These are phyloP conservation scores for Cyclura pinguis DNA, from an alignment of 2,797 vertebrate species.

Conservation along the genomic window DNA sequence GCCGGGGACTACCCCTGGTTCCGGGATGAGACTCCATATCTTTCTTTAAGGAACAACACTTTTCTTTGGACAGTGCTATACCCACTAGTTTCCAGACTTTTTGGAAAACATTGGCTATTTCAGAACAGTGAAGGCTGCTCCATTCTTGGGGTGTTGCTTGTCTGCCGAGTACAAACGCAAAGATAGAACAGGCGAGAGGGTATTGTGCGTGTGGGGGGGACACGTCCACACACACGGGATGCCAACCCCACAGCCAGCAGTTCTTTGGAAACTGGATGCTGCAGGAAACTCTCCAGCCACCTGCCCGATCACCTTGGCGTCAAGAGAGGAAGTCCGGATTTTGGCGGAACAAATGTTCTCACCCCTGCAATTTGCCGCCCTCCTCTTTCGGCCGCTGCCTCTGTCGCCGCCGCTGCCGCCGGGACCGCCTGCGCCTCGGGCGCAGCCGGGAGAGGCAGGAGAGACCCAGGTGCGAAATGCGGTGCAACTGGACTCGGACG, in stretches of 20 bases:
- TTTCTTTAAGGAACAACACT: no score
- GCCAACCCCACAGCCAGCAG: neutral
- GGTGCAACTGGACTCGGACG: slow-evolving; percentile 51
- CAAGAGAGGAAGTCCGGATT: neutral
- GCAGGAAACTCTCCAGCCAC: neutral
- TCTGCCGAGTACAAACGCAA: neutral
- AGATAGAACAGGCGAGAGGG: no score
- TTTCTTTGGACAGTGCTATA: neutral
- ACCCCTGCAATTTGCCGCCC: neutral
- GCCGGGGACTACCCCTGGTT: no score
- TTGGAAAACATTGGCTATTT: neutral
- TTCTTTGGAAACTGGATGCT: no score
- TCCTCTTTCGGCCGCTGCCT: neutral
- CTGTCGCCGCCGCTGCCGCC: no score
- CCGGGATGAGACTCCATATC: no score
- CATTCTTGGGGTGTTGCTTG: neutral
- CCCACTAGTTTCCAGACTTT: accelerated
- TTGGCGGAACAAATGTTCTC: neutral
- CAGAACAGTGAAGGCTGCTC: neutral
- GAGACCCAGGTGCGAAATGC: slow-evolving; percentile 40
- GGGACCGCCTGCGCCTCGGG: neutral
- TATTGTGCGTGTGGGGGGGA: accelerated
- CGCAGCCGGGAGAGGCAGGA: slow-evolving; percentile 46
- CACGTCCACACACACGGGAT: accelerated
- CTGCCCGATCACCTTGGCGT: neutral